These are phyloP conservation scores for Cecidostiba fungosa DNA, from an alignment of 2,888 invertebrate genomes.

Conservation along the genomic window DNA sequence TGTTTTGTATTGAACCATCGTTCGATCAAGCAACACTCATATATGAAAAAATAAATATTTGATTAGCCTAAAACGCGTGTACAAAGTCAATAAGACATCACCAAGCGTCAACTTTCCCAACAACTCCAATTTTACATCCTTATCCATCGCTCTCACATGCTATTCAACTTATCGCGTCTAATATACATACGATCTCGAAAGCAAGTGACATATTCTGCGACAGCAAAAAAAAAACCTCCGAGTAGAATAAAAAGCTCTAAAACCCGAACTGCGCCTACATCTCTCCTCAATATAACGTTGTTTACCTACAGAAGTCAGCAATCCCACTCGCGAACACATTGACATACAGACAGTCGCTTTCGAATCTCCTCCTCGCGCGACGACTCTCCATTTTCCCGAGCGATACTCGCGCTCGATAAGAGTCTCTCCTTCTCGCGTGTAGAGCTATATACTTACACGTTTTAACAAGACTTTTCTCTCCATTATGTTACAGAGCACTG, in stretches of 20 bases:
- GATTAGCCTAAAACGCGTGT: not conserved
- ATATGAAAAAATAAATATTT: not conserved
- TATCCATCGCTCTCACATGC: not conserved
- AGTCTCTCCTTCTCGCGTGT: not conserved
- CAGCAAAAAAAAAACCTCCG: not conserved
- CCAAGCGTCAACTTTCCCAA: not conserved
- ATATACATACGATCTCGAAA: not conserved
- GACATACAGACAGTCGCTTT: not conserved
- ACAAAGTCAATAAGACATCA: not conserved
- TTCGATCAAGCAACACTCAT: not conserved
- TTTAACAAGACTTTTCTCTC: not conserved
- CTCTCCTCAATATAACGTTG: not conserved
- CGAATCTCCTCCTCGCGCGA: not conserved
- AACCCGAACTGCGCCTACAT: not conserved
- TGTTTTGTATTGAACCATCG: no score
- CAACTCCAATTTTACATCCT: not conserved
- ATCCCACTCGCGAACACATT: not conserved
- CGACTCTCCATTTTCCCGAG: not conserved
- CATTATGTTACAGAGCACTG: not conserved
- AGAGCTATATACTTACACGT: not conserved
- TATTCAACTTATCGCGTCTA: not conserved
- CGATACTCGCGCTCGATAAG: not conserved
- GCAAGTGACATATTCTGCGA: not conserved
- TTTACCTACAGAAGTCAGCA: slow-evolving; percentile 10
- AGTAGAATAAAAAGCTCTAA: not conserved